Evolutionary conservation across 2,888 invertebrate genomes (phyloP), one percentile per base, ranked within the genome.

Genomic region (Isotomurus palustris): DNA sequence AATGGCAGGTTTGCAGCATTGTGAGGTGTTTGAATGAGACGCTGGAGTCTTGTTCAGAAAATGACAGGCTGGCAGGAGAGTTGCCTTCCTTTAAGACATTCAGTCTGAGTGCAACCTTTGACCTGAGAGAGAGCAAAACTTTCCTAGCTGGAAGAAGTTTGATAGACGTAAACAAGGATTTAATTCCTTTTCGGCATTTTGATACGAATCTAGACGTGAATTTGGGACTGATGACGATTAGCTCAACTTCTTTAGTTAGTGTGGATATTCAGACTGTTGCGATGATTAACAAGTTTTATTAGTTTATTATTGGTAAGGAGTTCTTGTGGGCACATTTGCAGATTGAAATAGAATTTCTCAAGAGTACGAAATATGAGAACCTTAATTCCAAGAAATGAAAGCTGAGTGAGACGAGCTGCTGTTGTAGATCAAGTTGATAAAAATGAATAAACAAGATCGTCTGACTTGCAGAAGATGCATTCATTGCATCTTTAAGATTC

Each of bases 1-100:
- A 70, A 19, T 59, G 72, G 28, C 71, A 73, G 38, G 62, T 72
- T 1, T 77, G 77, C 58, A 73, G 71, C 1, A 47, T 77, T 14
- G 61, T 75, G 25, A 72, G 74, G 45, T 75, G 75, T 57, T 53
- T 69, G 0, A 70, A 72, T 50, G 66, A 72, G 1, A 68, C 72
- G 1, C 14, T 73, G 0, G 48, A 32, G 2, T 74, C 75, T 2
- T 76, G 75, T 49, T 62, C 68, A 10, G 66, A 54, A 53, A 61
- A 58, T n/a, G 24, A 22, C 22, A 47, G 28, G 44, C 1, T 51
- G 45, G 2, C 12, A n/a, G 1, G 38, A 45, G 19, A 51, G 32
- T 69, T 71, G 44, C 55, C 58, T 2, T 40, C 56, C 2, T 58
- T 71, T 36, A 28, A 54, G 10, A 27, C 66, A 12, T 21, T 50